Base-by-base conservation (phyloP, 2,797 vertebrate genomes). In the Vespertilio murinus region DNA sequence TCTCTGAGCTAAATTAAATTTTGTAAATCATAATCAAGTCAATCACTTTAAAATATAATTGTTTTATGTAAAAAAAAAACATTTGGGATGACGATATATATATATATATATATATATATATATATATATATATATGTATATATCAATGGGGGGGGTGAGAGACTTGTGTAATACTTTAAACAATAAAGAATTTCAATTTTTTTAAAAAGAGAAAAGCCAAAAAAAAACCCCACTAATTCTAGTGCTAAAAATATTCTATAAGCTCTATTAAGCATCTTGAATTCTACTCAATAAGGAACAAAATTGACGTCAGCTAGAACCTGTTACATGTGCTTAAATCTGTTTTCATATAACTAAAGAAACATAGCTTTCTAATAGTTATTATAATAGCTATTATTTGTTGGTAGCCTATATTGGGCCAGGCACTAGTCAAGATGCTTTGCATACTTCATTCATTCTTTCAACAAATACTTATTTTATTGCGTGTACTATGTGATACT, bases 211-310 rank as follows among this genome's bases (percentile, higher is more conserved):
- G 25, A 61, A 5, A 61, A 30, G 12, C 56, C 25, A 6, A 64
- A 80, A 84, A 94, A 84, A 94, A 90, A 96, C 95, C 28, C 95
- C 28, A 86, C 28, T 85, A 89, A 87, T 87, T 91, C 77, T 45
- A 93, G 35, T 22, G 16, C 59, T 93, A 93, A 88, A 96, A 86
- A 92, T 78, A 59, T 28, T 65, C 71, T 49, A 1, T 70, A 88
- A 95, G 3, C n/a, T 88, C 75, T 90, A 42, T 35, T 20, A 91
- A 67, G 88, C n/a, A 95, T 71, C 67, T 88, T 92, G 61, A 93
- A 25, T 86, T 79, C 22, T 92, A 91, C 47, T n/a, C 78, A 93
- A 78, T 75, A 49, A 93, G 8, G 61, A 87, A 92, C 28, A 82
- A 88, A 91, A n/a, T 23, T 65, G 3, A 94, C 84, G 23, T 89